Percentiles rank a stretch among this genome's conserved stretches.
Evolutionary conservation across 2,888 invertebrate species (phyloP).

Genomic region (Drosophila subsilvestris): DNA sequence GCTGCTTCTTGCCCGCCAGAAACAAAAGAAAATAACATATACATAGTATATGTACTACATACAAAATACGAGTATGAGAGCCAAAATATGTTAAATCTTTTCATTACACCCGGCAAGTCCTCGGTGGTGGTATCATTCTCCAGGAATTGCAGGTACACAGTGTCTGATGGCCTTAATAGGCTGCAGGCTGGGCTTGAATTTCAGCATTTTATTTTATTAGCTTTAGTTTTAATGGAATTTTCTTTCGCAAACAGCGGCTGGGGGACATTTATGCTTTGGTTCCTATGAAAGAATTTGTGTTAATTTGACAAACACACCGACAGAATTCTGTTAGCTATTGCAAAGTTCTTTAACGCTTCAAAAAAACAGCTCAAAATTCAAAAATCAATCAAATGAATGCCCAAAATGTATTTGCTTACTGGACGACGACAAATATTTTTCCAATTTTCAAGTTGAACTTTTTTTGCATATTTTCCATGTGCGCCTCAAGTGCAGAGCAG

Average conservation of each 20-base stretch:
- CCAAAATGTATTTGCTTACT: background rate
- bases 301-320: no score
- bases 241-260: no score
- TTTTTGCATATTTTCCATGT: background rate
- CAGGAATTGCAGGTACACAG: background rate
- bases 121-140: no score
- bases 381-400: no score
- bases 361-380: background rate
- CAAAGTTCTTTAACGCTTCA: background rate
- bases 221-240: no score
- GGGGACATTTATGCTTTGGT: no score
- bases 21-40: background rate
- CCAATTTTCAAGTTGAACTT: background rate
- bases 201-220: no score
- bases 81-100: background rate
- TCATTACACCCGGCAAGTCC: background rate
- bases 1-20: constrained; percentile 20
- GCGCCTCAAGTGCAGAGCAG: constrained; percentile 13
- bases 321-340: background rate
- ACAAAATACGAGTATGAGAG: background rate
- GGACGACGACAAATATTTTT: background rate
- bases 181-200: no score
- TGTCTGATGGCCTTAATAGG: no score
- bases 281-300: no score
- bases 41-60: background rate